Evolutionary conservation across 2,113 vertebrate species (phyloP).

Genomic region (Sorex araneus): DNA sequence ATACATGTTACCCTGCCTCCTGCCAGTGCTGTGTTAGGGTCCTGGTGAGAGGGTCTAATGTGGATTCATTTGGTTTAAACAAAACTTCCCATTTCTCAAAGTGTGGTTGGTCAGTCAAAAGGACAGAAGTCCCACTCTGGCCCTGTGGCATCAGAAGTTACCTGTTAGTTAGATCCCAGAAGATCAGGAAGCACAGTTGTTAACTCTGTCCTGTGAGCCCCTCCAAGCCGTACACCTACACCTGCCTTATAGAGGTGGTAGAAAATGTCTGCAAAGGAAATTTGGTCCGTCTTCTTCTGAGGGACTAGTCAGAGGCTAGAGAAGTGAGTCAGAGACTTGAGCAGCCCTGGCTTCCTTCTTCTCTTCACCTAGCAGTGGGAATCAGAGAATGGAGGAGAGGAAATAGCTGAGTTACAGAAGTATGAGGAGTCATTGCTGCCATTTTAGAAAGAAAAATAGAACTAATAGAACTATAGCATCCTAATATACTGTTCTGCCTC

Average conservation of each 20-base stretch:
- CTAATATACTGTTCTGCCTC: fast-evolving
- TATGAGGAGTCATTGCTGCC: not conserved
- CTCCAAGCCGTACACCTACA: not conserved
- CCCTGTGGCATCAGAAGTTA: not conserved
- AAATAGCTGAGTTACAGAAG: fast-evolving
- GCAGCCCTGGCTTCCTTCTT: not conserved
- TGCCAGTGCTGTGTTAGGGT: not conserved
- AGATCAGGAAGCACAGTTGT: not conserved
- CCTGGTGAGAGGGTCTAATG: not conserved
- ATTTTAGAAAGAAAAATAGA: not conserved
- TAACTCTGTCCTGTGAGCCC: not conserved
- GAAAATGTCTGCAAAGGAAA: not conserved
- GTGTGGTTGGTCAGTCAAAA: not conserved
- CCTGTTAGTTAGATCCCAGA: not conserved
- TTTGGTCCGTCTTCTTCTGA: not conserved
- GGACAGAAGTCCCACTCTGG: not conserved
- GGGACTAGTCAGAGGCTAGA: not conserved
- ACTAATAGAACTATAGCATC: not conserved
- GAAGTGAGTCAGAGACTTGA: not conserved
- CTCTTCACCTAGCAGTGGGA: not conserved
- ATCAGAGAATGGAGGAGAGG: fast-evolving
- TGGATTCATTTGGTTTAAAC: not conserved
- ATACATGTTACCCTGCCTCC: not conserved
- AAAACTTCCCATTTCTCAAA: not conserved
- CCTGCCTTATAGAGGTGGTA: not conserved